Percentiles rank a stretch among this genome's conserved stretches.
phyloP scores from a whole-genome alignment of 1,140 invertebrate species.

The Brachionus asplanchnoidis region DNA sequence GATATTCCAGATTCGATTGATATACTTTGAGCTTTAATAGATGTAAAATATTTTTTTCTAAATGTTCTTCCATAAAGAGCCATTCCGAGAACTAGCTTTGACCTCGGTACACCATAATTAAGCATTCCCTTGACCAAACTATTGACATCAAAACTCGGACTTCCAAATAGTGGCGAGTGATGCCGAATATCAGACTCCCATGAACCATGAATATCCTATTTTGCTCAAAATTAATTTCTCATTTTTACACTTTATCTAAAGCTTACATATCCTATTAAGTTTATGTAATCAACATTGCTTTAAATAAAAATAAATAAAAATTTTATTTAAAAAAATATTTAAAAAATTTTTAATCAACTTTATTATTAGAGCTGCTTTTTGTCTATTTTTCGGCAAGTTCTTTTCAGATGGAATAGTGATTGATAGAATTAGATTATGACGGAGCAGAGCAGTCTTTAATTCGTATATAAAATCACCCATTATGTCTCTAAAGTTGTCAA shows the following conservation, averaged over 20 bases:
- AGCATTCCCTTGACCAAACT: conserved; percentile 63
- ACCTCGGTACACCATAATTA: conserved; percentile 67
- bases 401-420: not conserved
- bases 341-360: not conserved
- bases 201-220: conserved; percentile 76
- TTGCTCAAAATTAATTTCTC: not conserved
- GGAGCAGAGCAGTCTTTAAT: not conserved
- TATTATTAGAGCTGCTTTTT: not conserved
- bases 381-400: not conserved
- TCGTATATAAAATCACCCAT: conserved; percentile 7
- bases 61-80: conserved; percentile 84
- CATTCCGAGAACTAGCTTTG: conserved; percentile 77
- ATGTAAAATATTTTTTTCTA: conserved; percentile 66
- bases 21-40: conserved; percentile 77
- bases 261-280: conserved; percentile 3
- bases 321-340: not conserved
- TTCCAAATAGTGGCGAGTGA: conserved; percentile 52
- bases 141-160: conserved; percentile 37
- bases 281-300: conserved; percentile 3
- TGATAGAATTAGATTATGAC: not conserved
- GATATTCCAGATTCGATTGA: conserved; percentile 65
- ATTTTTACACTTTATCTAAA: not conserved
- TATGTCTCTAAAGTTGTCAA: not conserved
- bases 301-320: not conserved
- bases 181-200: conserved; percentile 80